Evolutionary conservation across 1,140 invertebrate species (phyloP).

Genomic region (Achatina immaculata): DNA sequence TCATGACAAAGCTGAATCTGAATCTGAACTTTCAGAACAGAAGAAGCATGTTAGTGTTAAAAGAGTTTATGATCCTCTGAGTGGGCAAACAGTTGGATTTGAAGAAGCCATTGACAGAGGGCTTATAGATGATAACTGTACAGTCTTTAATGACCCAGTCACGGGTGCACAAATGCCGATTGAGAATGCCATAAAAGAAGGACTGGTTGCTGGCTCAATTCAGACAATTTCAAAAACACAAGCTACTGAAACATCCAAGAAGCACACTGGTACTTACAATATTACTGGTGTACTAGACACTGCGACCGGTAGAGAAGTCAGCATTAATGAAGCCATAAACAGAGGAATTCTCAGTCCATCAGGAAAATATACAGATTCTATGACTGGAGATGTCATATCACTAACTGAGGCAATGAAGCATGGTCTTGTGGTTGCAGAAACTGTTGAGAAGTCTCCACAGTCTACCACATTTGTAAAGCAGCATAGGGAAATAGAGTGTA

Average conservation of each 20-base stretch:
- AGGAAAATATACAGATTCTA: conserved; percentile 78
- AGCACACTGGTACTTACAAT: conserved; percentile 54
- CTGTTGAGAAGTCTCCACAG: conserved; percentile 75
- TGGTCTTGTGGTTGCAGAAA: conserved; percentile 83
- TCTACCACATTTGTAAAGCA: conserved; percentile 18
- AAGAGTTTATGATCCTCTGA: conserved; percentile 77
- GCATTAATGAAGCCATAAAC: conserved; percentile 64
- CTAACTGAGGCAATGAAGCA: conserved; percentile 83
- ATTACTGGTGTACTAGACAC: conserved; percentile 86
- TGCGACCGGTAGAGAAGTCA: conserved; percentile 72
- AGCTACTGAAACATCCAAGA: conserved; percentile 50
- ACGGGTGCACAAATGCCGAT: conserved; percentile 73
- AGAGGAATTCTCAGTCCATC: conserved; percentile 66
- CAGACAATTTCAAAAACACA: conserved; percentile 65
- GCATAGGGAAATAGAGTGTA: conserved; percentile 1
- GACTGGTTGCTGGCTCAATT: conserved; percentile 79
- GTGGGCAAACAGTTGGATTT: conserved; percentile 80
- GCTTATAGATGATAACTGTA: conserved; percentile 65
- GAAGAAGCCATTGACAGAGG: conserved; percentile 70
- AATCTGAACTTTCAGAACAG: conserved; percentile 84
- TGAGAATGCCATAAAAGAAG: conserved; percentile 85
- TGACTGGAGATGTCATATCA: conserved; percentile 81
- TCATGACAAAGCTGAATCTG: conserved; percentile 81
- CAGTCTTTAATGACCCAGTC: conserved; percentile 74
- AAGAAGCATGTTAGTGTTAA: conserved; percentile 68